Percentiles rank a stretch among this genome's conserved stretches.
Evolutionary conservation across 2,888 invertebrate species (phyloP).

Genomic region (Magallana nippona): DNA sequence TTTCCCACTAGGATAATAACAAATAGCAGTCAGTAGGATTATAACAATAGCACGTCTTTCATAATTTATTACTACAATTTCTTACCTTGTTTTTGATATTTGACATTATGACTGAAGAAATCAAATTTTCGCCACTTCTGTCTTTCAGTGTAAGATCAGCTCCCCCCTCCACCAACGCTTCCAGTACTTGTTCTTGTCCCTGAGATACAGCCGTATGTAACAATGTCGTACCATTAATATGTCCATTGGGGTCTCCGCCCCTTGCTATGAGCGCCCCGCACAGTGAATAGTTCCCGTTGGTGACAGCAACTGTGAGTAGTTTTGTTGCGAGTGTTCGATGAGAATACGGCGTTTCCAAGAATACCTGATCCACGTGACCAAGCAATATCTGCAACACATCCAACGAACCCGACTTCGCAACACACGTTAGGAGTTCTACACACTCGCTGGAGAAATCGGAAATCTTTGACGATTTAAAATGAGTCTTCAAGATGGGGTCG

Average conservation of each 20-base stretch:
- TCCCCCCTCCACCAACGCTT: constrained; percentile 51
- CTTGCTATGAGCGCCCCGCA: constrained; percentile 46
- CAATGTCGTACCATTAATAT: constrained; percentile 56
- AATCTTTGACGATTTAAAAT: constrained; percentile 47
- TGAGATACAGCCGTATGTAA: constrained; percentile 53
- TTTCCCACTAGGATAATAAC: too few relatives aligned
- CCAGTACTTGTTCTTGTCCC: constrained; percentile 51
- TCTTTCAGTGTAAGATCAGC: constrained; percentile 51
- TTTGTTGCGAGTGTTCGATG: constrained; percentile 53
- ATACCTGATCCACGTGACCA: constrained; percentile 48
- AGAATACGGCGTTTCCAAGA: constrained; percentile 42
- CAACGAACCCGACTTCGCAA: constrained; percentile 42
- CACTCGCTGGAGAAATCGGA: constrained; percentile 45
- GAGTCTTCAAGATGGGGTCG: constrained; percentile 49
- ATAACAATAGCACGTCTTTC: too few relatives aligned
- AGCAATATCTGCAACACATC: constrained; percentile 48
- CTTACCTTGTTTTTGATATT: constrained; percentile 44
- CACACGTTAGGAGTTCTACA: constrained; percentile 46
- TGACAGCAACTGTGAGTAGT: constrained; percentile 56
- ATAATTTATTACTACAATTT: neutral
- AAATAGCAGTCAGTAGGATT: too few relatives aligned
- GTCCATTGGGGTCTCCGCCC: constrained; percentile 54
- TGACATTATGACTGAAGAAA: constrained; percentile 53
- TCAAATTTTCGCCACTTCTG: constrained; percentile 49
- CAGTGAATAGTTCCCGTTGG: constrained; percentile 45